Evolutionary conservation across 2,888 invertebrate genomes (phyloP).

Genomic region (Orthonevra nobilis): DNA sequence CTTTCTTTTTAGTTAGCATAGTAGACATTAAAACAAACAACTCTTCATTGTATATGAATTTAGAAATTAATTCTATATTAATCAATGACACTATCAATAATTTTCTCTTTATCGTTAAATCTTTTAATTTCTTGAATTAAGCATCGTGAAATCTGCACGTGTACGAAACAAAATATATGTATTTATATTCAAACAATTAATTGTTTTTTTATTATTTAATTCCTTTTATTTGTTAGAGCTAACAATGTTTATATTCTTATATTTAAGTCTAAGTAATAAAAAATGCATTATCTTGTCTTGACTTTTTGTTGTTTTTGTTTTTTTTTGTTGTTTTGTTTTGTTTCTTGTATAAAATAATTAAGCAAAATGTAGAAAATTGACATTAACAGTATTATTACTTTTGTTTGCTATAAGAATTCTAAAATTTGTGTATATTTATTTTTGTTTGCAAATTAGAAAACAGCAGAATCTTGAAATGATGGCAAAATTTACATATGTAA

Average conservation of each 20-base stretch:
- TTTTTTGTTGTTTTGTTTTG: conserved; percentile 12
- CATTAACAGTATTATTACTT: conserved; percentile 8
- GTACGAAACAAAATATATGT: conserved; percentile 35
- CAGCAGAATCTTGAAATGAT: conserved; percentile 26
- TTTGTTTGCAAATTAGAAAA: conserved; percentile 5
- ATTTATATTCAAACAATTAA: too few species aligned
- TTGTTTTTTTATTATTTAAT: neutral
- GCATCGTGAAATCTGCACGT: conserved; percentile 25
- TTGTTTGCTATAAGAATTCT: conserved; percentile 11
- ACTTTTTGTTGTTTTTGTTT: conserved; percentile 27
- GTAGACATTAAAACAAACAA: conserved; percentile 23
- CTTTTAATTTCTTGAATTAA: neutral
- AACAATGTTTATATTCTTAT: conserved; percentile 3
- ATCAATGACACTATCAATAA: conserved; percentile 22
- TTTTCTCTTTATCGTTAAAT: neutral
- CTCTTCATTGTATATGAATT: conserved; percentile 48
- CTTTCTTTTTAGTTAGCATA: neutral
- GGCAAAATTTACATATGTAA: conserved; percentile 14
- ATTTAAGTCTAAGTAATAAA: conserved; percentile 55
- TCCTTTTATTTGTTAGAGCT: conserved; percentile 1
- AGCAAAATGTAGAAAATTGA: conserved; percentile 50
- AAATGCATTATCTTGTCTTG: conserved; percentile 69
- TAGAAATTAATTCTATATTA: conserved; percentile 21
- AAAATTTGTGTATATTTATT: conserved; percentile 8
- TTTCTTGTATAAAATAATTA: conserved; percentile 30